A percentile compares a stretch with the other conserved stretches of the same genome.
These are phyloP conservation scores for Phoxinus phoxinus DNA, from an alignment of 2,113 vertebrate species.

Conservation along the genomic window DNA sequence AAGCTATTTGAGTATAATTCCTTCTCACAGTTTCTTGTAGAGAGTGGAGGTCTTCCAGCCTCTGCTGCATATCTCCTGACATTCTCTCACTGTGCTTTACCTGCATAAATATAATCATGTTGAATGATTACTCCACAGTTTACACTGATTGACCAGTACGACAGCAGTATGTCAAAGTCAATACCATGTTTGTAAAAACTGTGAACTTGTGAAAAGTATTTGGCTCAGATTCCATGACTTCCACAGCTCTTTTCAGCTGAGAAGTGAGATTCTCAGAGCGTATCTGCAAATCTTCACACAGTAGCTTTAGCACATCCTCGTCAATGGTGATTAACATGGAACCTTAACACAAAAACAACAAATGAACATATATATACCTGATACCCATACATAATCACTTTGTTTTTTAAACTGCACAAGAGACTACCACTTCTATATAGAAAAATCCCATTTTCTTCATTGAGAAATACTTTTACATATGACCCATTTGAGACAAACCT, in stretches of 20 bases:
- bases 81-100: slow-evolving; percentile 71
- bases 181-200: slow-evolving; percentile 75
- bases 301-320: slow-evolving; percentile 66
- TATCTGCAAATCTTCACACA: slow-evolving; percentile 67
- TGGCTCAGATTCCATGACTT: slow-evolving; percentile 66
- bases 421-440: background rate
- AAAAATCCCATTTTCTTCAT: background rate
- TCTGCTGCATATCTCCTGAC: slow-evolving; percentile 64
- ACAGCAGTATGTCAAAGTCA: slow-evolving; percentile 3
- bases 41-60: slow-evolving; percentile 72
- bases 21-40: slow-evolving; percentile 71
- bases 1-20: slow-evolving; percentile 64
- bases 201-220: slow-evolving; percentile 69
- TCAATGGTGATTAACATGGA: slow-evolving; percentile 66
- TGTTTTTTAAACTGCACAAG: background rate
- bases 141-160: background rate
- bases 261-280: slow-evolving; percentile 67
- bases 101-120: slow-evolving; percentile 62
- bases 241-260: slow-evolving; percentile 67
- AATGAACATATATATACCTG: background rate
- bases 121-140: slow-evolving; percentile 2
- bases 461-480: background rate
- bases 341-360: slow-evolving; percentile 64
- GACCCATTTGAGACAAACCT: background rate
- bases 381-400: background rate